These are phyloP conservation scores for Varroa destructor DNA, from an alignment of 1,140 invertebrate species.

Conservation along the genomic window DNA sequence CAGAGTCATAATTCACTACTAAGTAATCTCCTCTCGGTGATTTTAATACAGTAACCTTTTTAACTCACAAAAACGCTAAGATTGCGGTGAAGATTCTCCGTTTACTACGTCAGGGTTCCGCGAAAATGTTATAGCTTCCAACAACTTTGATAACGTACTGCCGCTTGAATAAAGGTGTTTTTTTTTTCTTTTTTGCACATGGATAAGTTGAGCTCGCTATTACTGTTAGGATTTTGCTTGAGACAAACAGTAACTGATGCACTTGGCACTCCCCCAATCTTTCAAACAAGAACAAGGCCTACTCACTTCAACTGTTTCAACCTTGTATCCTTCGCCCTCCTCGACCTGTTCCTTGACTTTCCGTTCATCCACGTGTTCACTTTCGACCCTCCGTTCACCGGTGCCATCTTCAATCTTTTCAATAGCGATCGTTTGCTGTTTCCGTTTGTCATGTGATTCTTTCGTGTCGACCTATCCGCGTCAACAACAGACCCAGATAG, in stretches of 20 bases:
- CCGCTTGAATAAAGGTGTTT: too few relatives aligned
- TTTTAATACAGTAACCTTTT: too few relatives aligned
- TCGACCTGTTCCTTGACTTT: slow-evolving; percentile 7
- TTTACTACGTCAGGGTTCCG: too few relatives aligned
- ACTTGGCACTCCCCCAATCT: neutral
- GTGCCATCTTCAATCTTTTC: neutral
- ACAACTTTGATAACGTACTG: too few relatives aligned
- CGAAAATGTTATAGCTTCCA: too few relatives aligned
- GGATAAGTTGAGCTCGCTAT: too few relatives aligned
- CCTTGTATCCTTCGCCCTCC: neutral
- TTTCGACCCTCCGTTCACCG: neutral
- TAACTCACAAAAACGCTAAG: too few relatives aligned
- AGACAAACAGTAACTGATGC: neutral
- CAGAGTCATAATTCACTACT: too few relatives aligned
- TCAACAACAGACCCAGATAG: neutral
- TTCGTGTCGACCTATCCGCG: slow-evolving; percentile 2
- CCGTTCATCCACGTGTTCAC: neutral
- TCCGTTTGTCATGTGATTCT: neutral
- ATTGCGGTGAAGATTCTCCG: too few relatives aligned
- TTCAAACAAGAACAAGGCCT: neutral
- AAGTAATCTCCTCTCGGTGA: too few relatives aligned
- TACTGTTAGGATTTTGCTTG: too few relatives aligned
- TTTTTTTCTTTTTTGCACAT: too few relatives aligned
- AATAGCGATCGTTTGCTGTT: neutral
- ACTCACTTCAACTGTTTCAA: neutral